Conservation (phyloP, 1,140 invertebrate species). For the Anagrus nilaparvatae region DNA sequence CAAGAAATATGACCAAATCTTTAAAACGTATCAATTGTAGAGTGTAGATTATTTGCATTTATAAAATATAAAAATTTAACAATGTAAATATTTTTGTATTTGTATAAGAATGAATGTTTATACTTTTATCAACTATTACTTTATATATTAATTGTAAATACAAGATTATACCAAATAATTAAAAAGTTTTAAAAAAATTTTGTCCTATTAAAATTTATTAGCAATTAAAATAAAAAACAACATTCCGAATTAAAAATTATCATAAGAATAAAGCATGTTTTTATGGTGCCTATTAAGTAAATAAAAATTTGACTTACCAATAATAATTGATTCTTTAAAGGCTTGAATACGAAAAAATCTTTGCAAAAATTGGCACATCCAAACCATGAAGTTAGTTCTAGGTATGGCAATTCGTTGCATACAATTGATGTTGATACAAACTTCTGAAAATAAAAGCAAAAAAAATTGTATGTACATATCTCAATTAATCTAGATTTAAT, state of each 20-base stretch:
- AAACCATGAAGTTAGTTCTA: conserved; percentile 50
- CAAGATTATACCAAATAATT: conserved; percentile 27
- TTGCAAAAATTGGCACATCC: conserved; percentile 49
- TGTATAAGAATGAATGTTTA: too few species aligned
- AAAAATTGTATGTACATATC: background rate
- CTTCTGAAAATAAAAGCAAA: conserved; percentile 42
- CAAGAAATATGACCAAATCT: too few species aligned
- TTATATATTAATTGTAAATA: conserved; percentile 16
- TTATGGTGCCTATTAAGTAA: too few species aligned
- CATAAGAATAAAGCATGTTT: too few species aligned
- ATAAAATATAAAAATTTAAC: too few species aligned
- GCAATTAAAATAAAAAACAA: too few species aligned
- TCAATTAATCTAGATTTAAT: background rate
- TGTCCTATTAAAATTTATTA: conserved; percentile 13
- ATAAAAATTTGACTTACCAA: conserved; percentile 54
- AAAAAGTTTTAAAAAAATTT: conserved; percentile 15
- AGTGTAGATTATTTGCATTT: too few species aligned
- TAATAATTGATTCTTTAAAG: conserved; percentile 43
- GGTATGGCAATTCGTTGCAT: conserved; percentile 50
- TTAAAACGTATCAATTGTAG: too few species aligned
- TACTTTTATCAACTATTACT: too few species aligned
- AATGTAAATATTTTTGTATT: too few species aligned
- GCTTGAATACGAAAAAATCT: conserved; percentile 52
- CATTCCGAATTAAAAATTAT: too few species aligned
- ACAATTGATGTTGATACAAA: conserved; percentile 61